Evolutionary conservation across 2,888 invertebrate genomes (phyloP).

Genomic region (Xanthia togata): DNA sequence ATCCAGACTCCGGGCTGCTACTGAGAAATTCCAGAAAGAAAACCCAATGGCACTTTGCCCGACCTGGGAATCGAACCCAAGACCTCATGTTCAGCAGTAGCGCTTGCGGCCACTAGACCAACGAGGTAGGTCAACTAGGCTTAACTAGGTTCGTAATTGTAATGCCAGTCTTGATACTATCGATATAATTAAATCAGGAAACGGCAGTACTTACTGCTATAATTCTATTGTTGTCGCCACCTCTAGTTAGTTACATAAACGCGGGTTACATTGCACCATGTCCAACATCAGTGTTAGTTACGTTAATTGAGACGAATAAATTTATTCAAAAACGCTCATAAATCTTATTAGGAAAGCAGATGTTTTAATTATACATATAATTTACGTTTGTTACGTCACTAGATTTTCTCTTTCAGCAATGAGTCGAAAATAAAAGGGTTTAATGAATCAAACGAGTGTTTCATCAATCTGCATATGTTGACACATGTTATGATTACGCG

Average conservation of each 20-base stretch:
- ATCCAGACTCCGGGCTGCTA: no score
- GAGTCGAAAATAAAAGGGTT: conserved; percentile 23
- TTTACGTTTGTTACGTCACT: conserved; percentile 29
- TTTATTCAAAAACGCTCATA: conserved; percentile 6
- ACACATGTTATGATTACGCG: conserved; percentile 55
- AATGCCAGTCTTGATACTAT: conserved; percentile 31
- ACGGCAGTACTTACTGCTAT: conserved; percentile 21
- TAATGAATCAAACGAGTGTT: conserved; percentile 53
- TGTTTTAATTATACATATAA: conserved; percentile 30
- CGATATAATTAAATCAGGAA: conserved; percentile 60
- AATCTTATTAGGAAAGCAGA: conserved; percentile 34
- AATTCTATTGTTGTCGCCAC: conserved; percentile 53
- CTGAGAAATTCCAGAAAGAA: no score
- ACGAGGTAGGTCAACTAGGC: no score
- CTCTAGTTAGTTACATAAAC: conserved; percentile 37
- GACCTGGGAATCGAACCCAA: no score
- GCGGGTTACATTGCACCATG: not conserved
- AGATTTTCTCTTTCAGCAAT: conserved; percentile 36
- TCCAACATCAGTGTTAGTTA: conserved; percentile 10
- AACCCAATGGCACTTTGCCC: no score
- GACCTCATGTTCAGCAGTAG: no score
- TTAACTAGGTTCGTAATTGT: not conserved
- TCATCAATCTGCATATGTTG: conserved; percentile 60
- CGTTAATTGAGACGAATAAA: conserved; percentile 34
- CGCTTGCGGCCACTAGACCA: no score